Evolutionary conservation across 1,140 invertebrate genomes (phyloP), one percentile per base, ranked within the genome.

Genomic region (Hyles euphorbiae): DNA sequence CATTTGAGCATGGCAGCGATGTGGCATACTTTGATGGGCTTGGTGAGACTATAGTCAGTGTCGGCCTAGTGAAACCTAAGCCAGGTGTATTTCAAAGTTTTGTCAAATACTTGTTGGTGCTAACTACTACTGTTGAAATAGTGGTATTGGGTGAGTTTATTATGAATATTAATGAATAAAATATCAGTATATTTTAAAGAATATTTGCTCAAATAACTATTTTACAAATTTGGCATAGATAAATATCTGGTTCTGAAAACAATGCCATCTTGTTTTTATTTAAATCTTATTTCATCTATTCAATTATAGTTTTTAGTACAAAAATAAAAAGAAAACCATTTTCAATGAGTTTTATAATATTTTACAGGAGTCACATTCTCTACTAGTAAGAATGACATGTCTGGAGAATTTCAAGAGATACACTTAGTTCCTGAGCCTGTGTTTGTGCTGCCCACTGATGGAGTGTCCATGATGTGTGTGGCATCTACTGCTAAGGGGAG

Each of bases 61-160:
- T 96, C 22, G 96, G 95, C 5, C 85, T 98, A 49, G 93, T 97
- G 0, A 95, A 94, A 84, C 96, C 97, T 2, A 97, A 96, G 89
- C 78, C 92, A 50, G 94, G 94, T 76, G 94, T 98, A 11, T 97
- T 98, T 84, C 95, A 98, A 76, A 91, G 91, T 67, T 96, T 97
- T 82, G 96, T 99, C n/a, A 96, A 96, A 89, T 96, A 97, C 89
- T 90, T 99, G 44, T 89, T 99, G 12, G 93, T 98, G 58, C 85
- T 99, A 45, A 96, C 97, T 34, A 99, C 98, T 12, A 94, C 96
- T 56, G 94, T 97, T 49, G 98, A 99, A 90, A 96, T 99, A 66
- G 94, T 97, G 58, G 93, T 99, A 10, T 91, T 98, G 67, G 97
- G 96, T 74, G 93, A 97, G 56, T 92, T 90, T 5, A 22, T 22